Conservation (phyloP, 2,797 vertebrate genomes). For the Molossus alvarezi region DNA sequence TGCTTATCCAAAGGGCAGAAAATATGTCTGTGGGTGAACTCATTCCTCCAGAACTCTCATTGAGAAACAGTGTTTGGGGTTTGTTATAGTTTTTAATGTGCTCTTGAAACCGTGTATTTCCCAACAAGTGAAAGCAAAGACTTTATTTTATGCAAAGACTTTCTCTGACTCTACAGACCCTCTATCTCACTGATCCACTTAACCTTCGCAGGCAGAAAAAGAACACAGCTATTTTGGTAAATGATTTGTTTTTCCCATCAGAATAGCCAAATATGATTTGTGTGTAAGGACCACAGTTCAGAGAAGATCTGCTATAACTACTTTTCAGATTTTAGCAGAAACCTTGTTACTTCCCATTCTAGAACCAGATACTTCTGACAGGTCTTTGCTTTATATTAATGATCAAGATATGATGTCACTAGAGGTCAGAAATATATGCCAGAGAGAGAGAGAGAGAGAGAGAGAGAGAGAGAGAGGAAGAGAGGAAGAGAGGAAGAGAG, state of each 20-base stretch:
- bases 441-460: neutral
- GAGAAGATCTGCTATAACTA: neutral
- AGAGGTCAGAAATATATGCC: slow-evolving; percentile 56
- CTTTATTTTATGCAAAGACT: neutral
- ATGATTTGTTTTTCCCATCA: neutral
- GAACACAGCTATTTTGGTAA: neutral
- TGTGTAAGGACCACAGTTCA: neutral
- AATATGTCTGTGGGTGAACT: neutral
- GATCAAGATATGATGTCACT: slow-evolving; percentile 52
- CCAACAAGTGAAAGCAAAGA: neutral
- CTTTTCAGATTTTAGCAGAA: slow-evolving; percentile 6
- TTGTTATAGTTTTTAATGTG: slow-evolving; percentile 48
- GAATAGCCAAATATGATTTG: neutral
- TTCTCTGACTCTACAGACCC: neutral
- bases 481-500: too few relatives aligned
- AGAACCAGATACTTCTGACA: slow-evolving; percentile 35
- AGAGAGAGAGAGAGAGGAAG: neutral
- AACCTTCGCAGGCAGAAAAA: neutral
- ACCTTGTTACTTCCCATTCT: slow-evolving; percentile 12
- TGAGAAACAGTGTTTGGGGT: neutral
- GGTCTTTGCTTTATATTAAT: slow-evolving; percentile 38
- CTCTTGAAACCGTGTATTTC: slow-evolving; percentile 38
- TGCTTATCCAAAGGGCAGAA: neutral
- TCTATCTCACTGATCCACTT: neutral
- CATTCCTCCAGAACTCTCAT: slow-evolving; percentile 1